These are phyloP conservation scores for Drosophila rufa DNA, from an alignment of 1,140 invertebrate genomes.

Conservation along the genomic window DNA sequence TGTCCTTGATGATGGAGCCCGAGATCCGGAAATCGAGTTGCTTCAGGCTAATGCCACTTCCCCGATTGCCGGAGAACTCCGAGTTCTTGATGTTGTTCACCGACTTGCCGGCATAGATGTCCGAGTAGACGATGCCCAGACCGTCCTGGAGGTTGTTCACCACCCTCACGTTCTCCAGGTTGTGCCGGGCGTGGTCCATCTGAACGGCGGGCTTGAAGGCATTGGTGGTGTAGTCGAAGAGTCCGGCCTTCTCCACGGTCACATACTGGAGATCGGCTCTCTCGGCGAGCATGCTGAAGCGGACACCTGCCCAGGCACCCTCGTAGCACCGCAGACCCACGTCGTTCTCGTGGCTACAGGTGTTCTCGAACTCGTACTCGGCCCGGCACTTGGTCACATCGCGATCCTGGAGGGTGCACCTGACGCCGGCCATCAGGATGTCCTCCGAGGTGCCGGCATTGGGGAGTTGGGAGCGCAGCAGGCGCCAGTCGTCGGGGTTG, in stretches of 20 bases:
- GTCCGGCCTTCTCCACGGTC: constrained; percentile 95
- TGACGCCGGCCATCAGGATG: constrained; percentile 93
- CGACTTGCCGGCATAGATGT: constrained; percentile 94
- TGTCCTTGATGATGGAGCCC: constrained; percentile 92
- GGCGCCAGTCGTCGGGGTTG: constrained; percentile 96
- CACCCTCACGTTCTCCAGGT: constrained; percentile 93
- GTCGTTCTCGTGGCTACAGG: constrained; percentile 94
- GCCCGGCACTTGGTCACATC: constrained; percentile 95
- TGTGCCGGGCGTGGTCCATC: constrained; percentile 97
- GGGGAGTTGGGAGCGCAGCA: constrained; percentile 93
- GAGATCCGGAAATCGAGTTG: constrained; percentile 93
- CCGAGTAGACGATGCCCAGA: constrained; percentile 94
- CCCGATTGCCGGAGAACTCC: constrained; percentile 93
- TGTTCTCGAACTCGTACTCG: constrained; percentile 94
- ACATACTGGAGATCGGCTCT: constrained; percentile 94
- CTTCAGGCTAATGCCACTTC: constrained; percentile 95
- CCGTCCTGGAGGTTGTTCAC: constrained; percentile 94
- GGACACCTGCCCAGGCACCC: constrained; percentile 95
- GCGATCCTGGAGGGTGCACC: constrained; percentile 96
- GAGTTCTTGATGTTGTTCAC: constrained; percentile 95
- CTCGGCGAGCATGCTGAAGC: constrained; percentile 94
- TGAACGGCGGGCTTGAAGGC: constrained; percentile 96
- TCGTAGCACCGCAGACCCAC: constrained; percentile 95
- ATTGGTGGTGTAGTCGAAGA: constrained; percentile 96
- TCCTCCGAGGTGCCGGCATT: constrained; percentile 91